These are phyloP conservation scores for Diachrysia chrysitis DNA, from an alignment of 2,888 invertebrate species.

Conservation along the genomic window DNA sequence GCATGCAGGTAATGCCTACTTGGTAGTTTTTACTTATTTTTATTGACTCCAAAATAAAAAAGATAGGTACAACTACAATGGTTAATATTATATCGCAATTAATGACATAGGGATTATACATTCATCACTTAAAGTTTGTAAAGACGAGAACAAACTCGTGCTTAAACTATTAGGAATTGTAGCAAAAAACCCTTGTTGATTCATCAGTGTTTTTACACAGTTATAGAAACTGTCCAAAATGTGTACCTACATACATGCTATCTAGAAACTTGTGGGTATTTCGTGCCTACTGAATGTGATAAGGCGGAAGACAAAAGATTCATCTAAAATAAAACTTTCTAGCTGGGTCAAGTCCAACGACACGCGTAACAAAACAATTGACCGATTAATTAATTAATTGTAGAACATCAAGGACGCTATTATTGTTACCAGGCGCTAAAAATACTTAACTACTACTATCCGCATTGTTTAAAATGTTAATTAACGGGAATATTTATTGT, in stretches of 20 bases:
- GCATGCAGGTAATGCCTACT: too few relatives aligned
- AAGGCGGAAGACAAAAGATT: constrained; percentile 54
- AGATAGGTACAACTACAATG: too few relatives aligned
- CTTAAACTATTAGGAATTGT: constrained; percentile 15
- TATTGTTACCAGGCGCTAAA: not conserved
- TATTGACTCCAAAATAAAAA: too few relatives aligned
- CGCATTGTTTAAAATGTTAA: not conserved
- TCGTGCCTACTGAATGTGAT: constrained; percentile 18
- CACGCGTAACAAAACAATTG: constrained; percentile 30
- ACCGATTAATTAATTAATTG: constrained; percentile 27
- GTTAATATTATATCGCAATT: too few relatives aligned
- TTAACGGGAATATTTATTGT: not conserved
- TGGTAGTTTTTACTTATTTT: too few relatives aligned
- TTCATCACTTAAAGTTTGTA: constrained; percentile 17
- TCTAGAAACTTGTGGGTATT: constrained; percentile 23
- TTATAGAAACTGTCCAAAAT: constrained; percentile 37
- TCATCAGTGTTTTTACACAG: constrained; percentile 18
- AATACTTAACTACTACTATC: not conserved
- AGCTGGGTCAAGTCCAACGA: constrained; percentile 65
- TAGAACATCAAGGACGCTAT: constrained; percentile 12
- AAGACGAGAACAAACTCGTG: constrained; percentile 6
- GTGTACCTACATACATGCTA: constrained; percentile 21
- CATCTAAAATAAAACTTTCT: constrained; percentile 63
- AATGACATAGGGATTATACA: constrained; percentile 10
- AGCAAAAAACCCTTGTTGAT: constrained; percentile 16